Conservation (phyloP, 2,888 invertebrate species). For the Amphipyra tragopoginis region DNA sequence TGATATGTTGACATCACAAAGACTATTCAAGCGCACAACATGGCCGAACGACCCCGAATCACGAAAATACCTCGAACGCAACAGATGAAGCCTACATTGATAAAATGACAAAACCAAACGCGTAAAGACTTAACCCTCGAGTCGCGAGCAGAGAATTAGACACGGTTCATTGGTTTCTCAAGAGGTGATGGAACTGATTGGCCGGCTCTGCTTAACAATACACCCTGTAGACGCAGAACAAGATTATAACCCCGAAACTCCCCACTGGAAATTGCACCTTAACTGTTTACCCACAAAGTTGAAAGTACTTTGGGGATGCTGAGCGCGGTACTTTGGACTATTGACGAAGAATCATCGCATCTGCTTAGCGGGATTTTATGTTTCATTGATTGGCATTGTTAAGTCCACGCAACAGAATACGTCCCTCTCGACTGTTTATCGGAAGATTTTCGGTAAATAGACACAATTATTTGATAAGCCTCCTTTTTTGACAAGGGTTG, state of each 20-base stretch:
- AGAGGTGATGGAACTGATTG: constrained; percentile 89
- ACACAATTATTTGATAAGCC: constrained; percentile 80
- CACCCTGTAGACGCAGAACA: constrained; percentile 60
- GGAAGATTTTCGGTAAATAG: constrained; percentile 71
- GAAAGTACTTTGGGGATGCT: constrained; percentile 37
- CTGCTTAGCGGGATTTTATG: constrained; percentile 86
- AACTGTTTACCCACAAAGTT: constrained; percentile 45
- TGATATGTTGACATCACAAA: constrained; percentile 48
- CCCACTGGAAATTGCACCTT: constrained; percentile 31
- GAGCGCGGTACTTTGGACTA: constrained; percentile 60
- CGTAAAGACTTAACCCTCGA: constrained; percentile 82
- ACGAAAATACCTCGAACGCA: constrained; percentile 60
- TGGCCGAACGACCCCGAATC: constrained; percentile 30
- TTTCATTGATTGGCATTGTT: constrained; percentile 88
- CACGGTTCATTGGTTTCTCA: constrained; percentile 86
- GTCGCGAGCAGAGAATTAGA: constrained; percentile 79
- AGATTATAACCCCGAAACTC: constrained; percentile 49
- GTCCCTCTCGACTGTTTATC: constrained; percentile 69
- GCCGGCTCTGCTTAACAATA: constrained; percentile 85
- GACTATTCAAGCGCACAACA: constrained; percentile 40
- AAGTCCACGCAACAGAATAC: constrained; percentile 72
- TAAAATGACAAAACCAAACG: constrained; percentile 85
- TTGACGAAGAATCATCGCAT: constrained; percentile 75
- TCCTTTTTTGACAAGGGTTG: constrained; percentile 56
- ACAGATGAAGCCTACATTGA: constrained; percentile 71